A percentile compares a stretch with the other conserved stretches of the same genome.
phyloP scores from a whole-genome alignment of 2,113 vertebrate genomes.

The Podiceps cristatus region DNA sequence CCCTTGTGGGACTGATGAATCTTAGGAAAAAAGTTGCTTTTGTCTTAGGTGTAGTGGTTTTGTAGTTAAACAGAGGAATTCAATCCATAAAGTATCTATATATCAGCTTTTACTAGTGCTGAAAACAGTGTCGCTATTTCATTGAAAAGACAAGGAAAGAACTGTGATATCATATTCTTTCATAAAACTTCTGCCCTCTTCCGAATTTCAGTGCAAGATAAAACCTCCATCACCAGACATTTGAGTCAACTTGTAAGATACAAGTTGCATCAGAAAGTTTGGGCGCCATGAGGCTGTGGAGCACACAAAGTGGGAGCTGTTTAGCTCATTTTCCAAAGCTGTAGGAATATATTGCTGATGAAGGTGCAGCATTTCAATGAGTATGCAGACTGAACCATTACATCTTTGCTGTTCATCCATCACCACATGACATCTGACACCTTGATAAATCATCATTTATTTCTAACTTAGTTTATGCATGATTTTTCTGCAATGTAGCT shows the following conservation, averaged over 20 bases:
- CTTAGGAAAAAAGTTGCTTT: not conserved
- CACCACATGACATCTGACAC: conserved; percentile 51
- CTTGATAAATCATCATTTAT: conserved; percentile 65
- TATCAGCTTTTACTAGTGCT: not conserved
- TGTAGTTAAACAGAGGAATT: not conserved
- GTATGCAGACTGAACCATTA: not conserved
- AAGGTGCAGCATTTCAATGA: conserved; percentile 16
- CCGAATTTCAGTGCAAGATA: not conserved
- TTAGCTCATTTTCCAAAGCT: not conserved
- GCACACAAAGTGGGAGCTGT: not conserved
- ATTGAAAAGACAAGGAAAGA: not conserved
- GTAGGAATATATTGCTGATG: not conserved
- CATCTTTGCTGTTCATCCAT: conserved; percentile 43
- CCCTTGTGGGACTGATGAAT: not conserved
- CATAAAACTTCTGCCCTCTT: not conserved
- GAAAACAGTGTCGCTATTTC: not conserved
- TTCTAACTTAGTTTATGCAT: conserved; percentile 41
- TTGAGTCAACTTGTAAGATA: not conserved
- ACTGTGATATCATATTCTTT: not conserved
- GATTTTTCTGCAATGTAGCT: conserved; percentile 25
- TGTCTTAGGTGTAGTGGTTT: not conserved
- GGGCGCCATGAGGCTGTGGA: not conserved
- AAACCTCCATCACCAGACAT: not conserved
- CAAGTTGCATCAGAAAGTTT: not conserved
- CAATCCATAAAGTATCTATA: not conserved